Evolutionary conservation across 2,888 invertebrate species (phyloP).

Genomic region (Amorpha juglandis): DNA sequence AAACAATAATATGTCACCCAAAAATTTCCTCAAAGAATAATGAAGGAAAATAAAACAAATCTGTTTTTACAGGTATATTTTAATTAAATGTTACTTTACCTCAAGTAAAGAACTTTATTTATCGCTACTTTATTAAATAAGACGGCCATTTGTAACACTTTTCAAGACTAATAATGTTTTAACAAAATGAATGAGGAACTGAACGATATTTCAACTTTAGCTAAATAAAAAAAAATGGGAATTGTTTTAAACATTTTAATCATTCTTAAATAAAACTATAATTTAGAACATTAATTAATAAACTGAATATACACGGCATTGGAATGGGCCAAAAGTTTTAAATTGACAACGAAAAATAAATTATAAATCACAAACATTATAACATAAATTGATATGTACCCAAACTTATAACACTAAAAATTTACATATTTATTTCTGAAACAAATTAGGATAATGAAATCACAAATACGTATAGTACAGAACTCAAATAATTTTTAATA

Average conservation of each 20-base stretch:
- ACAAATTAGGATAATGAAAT: not conserved
- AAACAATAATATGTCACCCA: too few relatives aligned
- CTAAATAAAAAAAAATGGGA: not conserved
- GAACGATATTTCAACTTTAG: not conserved
- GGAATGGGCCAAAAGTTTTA: not conserved
- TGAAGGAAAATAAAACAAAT: not conserved
- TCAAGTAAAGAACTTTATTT: not conserved
- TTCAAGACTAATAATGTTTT: too few relatives aligned
- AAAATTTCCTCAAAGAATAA: not conserved
- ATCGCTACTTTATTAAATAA: not conserved
- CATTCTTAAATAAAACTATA: slow-evolving; percentile 1
- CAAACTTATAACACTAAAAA: slow-evolving; percentile 29
- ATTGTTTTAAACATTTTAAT: not conserved
- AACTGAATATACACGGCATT: not conserved
- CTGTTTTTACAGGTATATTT: not conserved
- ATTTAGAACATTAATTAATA: not conserved
- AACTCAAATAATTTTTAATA: too few relatives aligned
- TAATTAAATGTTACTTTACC: not conserved
- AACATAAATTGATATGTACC: slow-evolving; percentile 33
- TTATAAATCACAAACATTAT: slow-evolving; percentile 19
- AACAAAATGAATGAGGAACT: too few relatives aligned
- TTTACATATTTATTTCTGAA: not conserved
- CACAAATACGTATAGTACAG: not conserved
- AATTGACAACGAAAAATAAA: not conserved
- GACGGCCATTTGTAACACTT: not conserved